Evolutionary conservation across 2,113 vertebrate genomes (phyloP).

Genomic region (Porphyrio hochstetteri): DNA sequence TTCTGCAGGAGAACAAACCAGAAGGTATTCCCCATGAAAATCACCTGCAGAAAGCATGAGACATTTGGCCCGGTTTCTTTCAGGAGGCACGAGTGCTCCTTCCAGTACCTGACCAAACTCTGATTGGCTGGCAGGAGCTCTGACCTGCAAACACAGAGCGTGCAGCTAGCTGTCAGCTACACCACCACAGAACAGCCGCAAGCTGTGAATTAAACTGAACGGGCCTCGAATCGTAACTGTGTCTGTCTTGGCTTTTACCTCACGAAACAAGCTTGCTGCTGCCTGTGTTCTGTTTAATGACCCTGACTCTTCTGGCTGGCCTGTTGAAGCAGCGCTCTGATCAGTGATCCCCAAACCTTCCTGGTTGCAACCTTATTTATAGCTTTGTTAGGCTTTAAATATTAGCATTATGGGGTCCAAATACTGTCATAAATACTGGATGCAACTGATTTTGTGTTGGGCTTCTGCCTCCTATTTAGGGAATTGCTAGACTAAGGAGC

Average conservation of each 20-base stretch:
- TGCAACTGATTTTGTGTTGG: neutral
- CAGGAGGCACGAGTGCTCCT: neutral
- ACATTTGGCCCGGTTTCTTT: neutral
- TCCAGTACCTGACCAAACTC: neutral
- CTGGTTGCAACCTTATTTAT: neutral
- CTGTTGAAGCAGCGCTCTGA: neutral
- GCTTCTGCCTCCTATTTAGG: constrained; percentile 5
- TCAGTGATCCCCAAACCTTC: neutral
- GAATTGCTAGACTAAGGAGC: neutral
- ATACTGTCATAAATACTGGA: neutral
- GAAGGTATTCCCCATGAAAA: neutral
- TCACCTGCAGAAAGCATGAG: neutral
- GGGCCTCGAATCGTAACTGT: neutral
- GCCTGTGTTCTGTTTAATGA: neutral
- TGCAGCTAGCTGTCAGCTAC: neutral
- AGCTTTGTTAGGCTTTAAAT: neutral
- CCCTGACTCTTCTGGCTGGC: neutral
- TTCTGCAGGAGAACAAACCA: neutral
- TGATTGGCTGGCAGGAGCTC: neutral
- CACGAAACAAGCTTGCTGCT: neutral
- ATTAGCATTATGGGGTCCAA: neutral
- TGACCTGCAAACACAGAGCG: neutral
- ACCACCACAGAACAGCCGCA: neutral
- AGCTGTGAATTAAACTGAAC: constrained; percentile 10
- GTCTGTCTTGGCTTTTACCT: neutral